Percentiles rank a stretch among this genome's conserved stretches.
Conservation (phyloP, 2,797 vertebrate species). For the Gallinago nigripennis region DNA sequence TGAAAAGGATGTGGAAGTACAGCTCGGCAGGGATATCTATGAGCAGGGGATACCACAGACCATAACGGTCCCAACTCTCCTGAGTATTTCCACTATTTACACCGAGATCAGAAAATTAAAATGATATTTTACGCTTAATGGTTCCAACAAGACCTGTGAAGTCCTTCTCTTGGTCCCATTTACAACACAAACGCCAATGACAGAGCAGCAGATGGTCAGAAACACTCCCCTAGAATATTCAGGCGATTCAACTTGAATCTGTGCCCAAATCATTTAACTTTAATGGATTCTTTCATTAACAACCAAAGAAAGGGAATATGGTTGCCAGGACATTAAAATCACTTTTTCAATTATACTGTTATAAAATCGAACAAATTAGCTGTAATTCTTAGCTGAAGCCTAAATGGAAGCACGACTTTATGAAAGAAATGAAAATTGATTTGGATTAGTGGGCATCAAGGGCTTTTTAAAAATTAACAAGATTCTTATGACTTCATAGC, state of each 20-base stretch:
- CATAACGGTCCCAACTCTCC: background rate
- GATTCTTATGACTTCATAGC: slow-evolving; percentile 67
- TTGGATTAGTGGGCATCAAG: slow-evolving; percentile 70
- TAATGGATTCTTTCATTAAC: slow-evolving; percentile 75
- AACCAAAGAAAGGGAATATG: slow-evolving; percentile 70
- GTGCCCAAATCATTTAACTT: slow-evolving; percentile 73
- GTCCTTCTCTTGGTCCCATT: slow-evolving; percentile 18
- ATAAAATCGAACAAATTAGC: slow-evolving; percentile 75
- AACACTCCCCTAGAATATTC: slow-evolving; percentile 66
- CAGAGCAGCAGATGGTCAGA: slow-evolving; percentile 63
- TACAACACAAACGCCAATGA: slow-evolving; percentile 43
- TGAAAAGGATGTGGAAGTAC: background rate
- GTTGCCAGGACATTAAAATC: slow-evolving; percentile 73
- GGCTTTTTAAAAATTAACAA: slow-evolving; percentile 72
- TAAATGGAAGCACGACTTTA: slow-evolving; percentile 57
- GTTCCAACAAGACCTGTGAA: slow-evolving; percentile 22
- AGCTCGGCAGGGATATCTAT: background rate
- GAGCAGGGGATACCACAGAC: background rate
- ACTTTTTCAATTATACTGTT: slow-evolving; percentile 66
- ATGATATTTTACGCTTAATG: slow-evolving; percentile 50
- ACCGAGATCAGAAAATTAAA: slow-evolving; percentile 49
- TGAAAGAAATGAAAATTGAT: slow-evolving; percentile 73
- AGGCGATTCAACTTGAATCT: slow-evolving; percentile 63
- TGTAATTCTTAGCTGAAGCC: slow-evolving; percentile 62
- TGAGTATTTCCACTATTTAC: background rate